A percentile compares a stretch with the other conserved stretches of the same genome.
These are phyloP conservation scores for Dysdera silvatica DNA, from an alignment of 1,140 invertebrate genomes.

Conservation along the genomic window DNA sequence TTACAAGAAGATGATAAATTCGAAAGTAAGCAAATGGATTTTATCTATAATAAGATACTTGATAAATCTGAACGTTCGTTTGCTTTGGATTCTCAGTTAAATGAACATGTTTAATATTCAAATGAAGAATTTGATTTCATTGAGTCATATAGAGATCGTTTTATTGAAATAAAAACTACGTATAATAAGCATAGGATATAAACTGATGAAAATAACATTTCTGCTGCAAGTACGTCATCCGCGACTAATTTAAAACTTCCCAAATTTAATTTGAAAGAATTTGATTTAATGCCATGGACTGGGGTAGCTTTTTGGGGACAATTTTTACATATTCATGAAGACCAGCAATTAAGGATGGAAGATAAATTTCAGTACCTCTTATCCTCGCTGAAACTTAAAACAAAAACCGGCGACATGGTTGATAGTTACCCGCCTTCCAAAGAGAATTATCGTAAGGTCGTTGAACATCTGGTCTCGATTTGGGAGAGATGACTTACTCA, in stretches of 20 bases:
- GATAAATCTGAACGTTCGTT: no score
- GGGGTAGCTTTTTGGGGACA: constrained; percentile 17
- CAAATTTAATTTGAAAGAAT: constrained; percentile 9
- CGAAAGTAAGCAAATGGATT: no score
- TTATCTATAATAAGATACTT: no score
- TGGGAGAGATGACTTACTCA: background rate
- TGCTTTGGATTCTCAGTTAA: no score
- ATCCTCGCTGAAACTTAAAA: background rate
- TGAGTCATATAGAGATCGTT: background rate
- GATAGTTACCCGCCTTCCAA: constrained; percentile 12
- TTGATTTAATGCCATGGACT: background rate
- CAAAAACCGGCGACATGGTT: background rate
- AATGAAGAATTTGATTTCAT: background rate
- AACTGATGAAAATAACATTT: background rate
- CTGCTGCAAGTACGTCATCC: background rate
- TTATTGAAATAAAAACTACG: background rate
- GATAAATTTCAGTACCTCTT: constrained; percentile 18
- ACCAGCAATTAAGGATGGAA: background rate
- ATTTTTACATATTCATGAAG: constrained; percentile 4
- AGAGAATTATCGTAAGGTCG: background rate
- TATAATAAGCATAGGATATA: no score
- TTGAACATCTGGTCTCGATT: constrained; percentile 4
- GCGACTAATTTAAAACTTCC: constrained; percentile 12
- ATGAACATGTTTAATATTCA: no score
- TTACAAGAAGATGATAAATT: no score